Base-by-base conservation (phyloP, 2,113 vertebrate genomes). In the Strigops habroptila region DNA sequence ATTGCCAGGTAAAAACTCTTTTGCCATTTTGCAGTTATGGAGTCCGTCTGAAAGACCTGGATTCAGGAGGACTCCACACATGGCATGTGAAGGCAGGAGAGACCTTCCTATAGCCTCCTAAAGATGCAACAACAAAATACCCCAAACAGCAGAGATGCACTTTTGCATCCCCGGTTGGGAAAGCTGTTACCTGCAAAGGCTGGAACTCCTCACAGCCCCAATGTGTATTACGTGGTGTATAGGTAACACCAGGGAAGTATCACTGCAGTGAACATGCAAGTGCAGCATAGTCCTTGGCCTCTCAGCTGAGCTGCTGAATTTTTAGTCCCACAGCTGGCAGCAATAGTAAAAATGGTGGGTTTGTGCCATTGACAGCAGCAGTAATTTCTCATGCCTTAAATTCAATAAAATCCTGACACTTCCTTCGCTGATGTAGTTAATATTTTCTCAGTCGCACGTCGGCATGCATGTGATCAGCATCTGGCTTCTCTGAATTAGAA, bases 151-250 rank as follows among this genome's bases (percentile, higher is more conserved):
- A 59, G 63, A 59, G 63, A 19, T 51, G 31, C 6, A 8, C 22
- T 80, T 88, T 24, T 12, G 55, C 12, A 33, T 63, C 43, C 12
- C 28, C 15, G 33, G 1, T 31, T 64, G 67, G 53, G 39, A 82
- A 60, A 59, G 43, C 33, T 59, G 14, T 52, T 81, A 15, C 23
- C 19, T 25, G 69, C 31, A 37, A 39, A 49, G 13, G 28, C 8
- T 1, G 0, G 49, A 65, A 33, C 24, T 53, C 0, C 13, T 28
- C 18, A 18, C 5, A 1, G 30, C 53, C 60, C 22, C 33, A 37
- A 10, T 68, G 19, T 37, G 65, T 59, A 17, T 51, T 44, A 44
- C 39, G 3, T 35, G 25, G 51, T 57, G 27, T 30, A 6, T 5
- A 37, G 65, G 1, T 59, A 44, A 41, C 2, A 5, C 46, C 7